Evolutionary conservation across 2,888 invertebrate genomes (phyloP).

Genomic region (Cryptocephalus moraei): DNA sequence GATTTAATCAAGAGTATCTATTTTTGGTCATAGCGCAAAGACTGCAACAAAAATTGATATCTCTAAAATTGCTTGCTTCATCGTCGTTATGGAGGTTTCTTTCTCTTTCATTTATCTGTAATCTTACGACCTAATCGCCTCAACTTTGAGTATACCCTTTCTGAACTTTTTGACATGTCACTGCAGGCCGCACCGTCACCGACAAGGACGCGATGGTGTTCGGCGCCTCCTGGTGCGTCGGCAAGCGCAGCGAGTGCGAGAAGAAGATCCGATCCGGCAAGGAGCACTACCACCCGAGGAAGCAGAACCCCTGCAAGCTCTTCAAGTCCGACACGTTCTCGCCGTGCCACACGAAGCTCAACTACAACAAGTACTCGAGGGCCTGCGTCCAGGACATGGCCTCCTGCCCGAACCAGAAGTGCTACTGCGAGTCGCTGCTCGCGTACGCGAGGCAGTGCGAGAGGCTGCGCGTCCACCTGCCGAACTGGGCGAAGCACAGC

Average conservation of each 20-base stretch:
- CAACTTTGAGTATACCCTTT: too few species aligned
- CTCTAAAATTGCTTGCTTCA: too few species aligned
- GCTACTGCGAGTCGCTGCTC: conserved; percentile 82
- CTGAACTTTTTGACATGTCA: neutral
- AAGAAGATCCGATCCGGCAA: conserved; percentile 13
- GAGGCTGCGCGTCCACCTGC: conserved; percentile 60
- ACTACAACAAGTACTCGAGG: conserved; percentile 72
- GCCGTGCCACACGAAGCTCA: conserved; percentile 68
- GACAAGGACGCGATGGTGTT: conserved; percentile 59
- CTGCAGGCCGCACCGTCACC: conserved; percentile 41
- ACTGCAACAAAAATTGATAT: too few species aligned
- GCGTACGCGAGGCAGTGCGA: conserved; percentile 85
- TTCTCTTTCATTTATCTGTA: too few species aligned
- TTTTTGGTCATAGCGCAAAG: too few species aligned
- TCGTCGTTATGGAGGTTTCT: too few species aligned
- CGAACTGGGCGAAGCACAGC: conserved; percentile 56
- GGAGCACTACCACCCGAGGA: neutral
- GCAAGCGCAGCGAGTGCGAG: conserved; percentile 34
- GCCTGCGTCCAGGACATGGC: conserved; percentile 73
- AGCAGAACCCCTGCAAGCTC: conserved; percentile 24
- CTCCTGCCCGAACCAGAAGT: conserved; percentile 69
- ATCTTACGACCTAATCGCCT: too few species aligned
- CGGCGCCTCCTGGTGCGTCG: conserved; percentile 85
- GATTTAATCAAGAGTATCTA: too few species aligned
- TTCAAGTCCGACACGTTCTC: conserved; percentile 49